phyloP scores from a whole-genome alignment of 2,797 vertebrate species.

The Pygocentrus nattereri region DNA sequence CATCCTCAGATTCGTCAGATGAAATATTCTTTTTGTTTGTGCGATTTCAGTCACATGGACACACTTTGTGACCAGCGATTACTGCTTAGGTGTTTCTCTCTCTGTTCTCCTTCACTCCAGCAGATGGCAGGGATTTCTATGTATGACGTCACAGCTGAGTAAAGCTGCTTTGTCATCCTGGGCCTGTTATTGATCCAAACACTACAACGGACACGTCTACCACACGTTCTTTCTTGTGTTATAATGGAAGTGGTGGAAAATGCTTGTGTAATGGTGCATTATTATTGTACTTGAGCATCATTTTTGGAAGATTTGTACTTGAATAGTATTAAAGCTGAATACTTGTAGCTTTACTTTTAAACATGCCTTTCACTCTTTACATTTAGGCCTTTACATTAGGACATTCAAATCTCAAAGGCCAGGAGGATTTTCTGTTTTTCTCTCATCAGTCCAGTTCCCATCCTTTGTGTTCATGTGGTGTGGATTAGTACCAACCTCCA shows the following conservation, averaged over 20 bases:
- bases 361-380: too few relatives aligned
- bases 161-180: constrained; percentile 32
- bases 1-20: background rate
- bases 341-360: too few relatives aligned
- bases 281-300: background rate
- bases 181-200: background rate
- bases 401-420: too few relatives aligned
- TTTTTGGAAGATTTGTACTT: too few relatives aligned
- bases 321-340: too few relatives aligned
- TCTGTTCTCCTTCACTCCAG: constrained; percentile 4
- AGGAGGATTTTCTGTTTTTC: too few relatives aligned
- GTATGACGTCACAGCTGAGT: background rate
- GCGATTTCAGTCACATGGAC: too few relatives aligned
- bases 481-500: too few relatives aligned
- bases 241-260: background rate
- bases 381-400: too few relatives aligned
- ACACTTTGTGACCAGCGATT: too few relatives aligned
- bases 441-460: too few relatives aligned
- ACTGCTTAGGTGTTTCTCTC: background rate
- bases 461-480: too few relatives aligned
- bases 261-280: background rate
- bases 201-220: background rate
- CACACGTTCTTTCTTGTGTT: background rate
- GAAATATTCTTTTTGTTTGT: background rate
- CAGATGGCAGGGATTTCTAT: constrained; percentile 34